phyloP scores from a whole-genome alignment of 2,113 vertebrate genomes.

The human (Homo sapiens) region GRCh38 chr22:39694001-39694500 shows the following conservation, averaged over 20 bases:
- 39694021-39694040: neutral
- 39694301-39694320: neutral
- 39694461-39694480: neutral
- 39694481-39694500: neutral
- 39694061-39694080: neutral
- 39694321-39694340: too few species aligned
- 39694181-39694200: neutral
- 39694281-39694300: too few species aligned
- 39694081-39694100: neutral
- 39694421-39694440: neutral
- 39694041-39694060: neutral
- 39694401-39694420: neutral
- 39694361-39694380: neutral
- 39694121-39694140: too few species aligned
- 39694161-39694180: neutral
- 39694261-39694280: neutral
- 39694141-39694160: neutral
- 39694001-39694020: neutral
- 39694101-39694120: accelerated
- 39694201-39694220: neutral
- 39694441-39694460: neutral
- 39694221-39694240: neutral
- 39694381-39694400: neutral
- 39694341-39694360: neutral
- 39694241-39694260: neutral